Evolutionary conservation across 37 sponge, comb jelly and placozoan genomes (phyloP).

Genomic region (Trichoplax adhaerens): DNA sequence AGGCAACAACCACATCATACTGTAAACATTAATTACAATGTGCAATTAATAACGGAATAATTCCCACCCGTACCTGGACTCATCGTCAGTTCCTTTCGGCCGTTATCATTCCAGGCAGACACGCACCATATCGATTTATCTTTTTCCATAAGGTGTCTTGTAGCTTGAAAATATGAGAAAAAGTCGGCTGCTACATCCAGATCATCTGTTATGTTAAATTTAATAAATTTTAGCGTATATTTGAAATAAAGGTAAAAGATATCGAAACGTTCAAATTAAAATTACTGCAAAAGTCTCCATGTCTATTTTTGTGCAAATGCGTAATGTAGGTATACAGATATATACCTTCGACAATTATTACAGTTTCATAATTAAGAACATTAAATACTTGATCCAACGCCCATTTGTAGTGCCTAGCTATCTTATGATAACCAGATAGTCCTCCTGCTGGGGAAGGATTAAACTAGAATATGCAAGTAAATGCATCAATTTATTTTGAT

Average conservation of each 20-base stretch:
- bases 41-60: too few species aligned
- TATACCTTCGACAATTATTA: constrained; percentile 68
- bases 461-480: too few species aligned
- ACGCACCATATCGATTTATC: constrained; percentile 80
- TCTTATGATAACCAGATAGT: constrained; percentile 65
- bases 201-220: constrained; percentile 39
- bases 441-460: background rate
- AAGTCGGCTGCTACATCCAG: constrained; percentile 63
- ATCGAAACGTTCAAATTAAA: background rate
- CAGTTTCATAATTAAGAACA: constrained; percentile 28
- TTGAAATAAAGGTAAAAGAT: constrained; percentile 1
- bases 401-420: constrained; percentile 84
- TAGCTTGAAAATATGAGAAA: constrained; percentile 56
- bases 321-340: background rate
- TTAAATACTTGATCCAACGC: constrained; percentile 75
- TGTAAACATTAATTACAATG: too few species aligned
- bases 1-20: too few species aligned
- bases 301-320: background rate
- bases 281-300: background rate
- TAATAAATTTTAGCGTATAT: background rate
- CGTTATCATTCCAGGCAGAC: constrained; percentile 94
- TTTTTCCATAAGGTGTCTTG: constrained; percentile 28
- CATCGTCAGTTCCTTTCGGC: background rate
- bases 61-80: too few species aligned
- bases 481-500: too few species aligned